Percentiles rank a stretch among this genome's conserved stretches.
Conservation (phyloP, 2,888 invertebrate genomes). For the Lomographa bimaculata region DNA sequence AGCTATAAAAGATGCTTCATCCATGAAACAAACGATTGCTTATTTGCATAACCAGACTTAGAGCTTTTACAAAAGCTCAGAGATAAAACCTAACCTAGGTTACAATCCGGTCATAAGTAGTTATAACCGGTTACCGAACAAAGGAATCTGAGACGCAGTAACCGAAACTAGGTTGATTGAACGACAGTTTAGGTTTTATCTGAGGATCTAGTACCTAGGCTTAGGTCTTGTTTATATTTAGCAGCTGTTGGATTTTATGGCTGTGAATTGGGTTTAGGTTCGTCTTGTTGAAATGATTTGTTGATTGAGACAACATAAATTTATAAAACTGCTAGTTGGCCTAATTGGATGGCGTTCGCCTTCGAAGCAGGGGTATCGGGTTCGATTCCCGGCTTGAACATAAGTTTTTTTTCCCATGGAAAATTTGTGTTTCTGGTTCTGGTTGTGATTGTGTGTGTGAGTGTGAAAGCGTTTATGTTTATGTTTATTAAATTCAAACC, state of each 20-base stretch:
- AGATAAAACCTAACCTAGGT: slow-evolving; percentile 33
- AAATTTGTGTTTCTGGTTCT: no score
- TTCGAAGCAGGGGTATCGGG: no score
- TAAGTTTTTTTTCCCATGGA: no score
- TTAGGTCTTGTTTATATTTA: slow-evolving; percentile 39
- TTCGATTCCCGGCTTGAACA: no score
- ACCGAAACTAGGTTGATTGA: slow-evolving; percentile 54
- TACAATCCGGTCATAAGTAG: slow-evolving; percentile 31
- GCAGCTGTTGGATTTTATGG: slow-evolving; percentile 35
- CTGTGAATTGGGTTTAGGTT: slow-evolving; percentile 18
- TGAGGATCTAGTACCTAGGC: slow-evolving; percentile 38
- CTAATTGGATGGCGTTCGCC: slow-evolving; percentile 8
- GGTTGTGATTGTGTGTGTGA: no score
- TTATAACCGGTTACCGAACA: slow-evolving; percentile 41
- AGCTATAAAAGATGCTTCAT: no score
- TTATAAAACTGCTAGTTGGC: neutral
- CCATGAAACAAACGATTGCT: slow-evolving; percentile 1
- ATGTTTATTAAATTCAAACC: no score
- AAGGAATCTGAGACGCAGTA: slow-evolving; percentile 50
- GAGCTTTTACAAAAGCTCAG: slow-evolving; percentile 27
- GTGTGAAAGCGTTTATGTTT: no score
- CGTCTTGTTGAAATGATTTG: slow-evolving; percentile 16
- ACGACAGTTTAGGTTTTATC: slow-evolving; percentile 54
- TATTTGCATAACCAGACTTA: slow-evolving; percentile 18
- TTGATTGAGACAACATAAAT: neutral